Conservation (phyloP, 2,113 vertebrate genomes). For the Callipepla californica region DNA sequence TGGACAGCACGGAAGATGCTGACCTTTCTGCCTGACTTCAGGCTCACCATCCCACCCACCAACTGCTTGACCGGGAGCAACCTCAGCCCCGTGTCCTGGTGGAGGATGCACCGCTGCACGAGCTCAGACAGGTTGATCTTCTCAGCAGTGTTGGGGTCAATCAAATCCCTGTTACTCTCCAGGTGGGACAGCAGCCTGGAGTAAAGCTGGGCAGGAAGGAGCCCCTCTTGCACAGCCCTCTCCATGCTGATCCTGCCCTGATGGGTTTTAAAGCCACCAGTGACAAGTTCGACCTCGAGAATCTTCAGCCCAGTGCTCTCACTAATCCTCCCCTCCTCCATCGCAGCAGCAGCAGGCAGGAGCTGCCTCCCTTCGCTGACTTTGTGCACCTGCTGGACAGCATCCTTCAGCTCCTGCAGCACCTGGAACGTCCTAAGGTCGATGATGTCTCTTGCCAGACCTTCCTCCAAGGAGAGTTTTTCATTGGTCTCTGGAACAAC, state of each 20-base stretch:
- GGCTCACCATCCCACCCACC: conserved; percentile 86
- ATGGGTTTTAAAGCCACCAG: conserved; percentile 79
- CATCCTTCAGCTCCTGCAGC: conserved; percentile 81
- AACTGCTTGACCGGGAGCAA: conserved; percentile 90
- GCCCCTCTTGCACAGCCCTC: conserved; percentile 74
- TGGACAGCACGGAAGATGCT: conserved; percentile 88
- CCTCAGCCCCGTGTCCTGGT: conserved; percentile 83
- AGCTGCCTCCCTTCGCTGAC: conserved; percentile 51
- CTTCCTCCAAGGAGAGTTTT: conserved; percentile 84
- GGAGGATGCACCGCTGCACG: conserved; percentile 79
- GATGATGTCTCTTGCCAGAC: conserved; percentile 82
- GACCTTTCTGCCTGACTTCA: conserved; percentile 87
- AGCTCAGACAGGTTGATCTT: conserved; percentile 84
- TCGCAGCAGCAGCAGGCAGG: conserved; percentile 78
- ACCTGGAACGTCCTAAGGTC: conserved; percentile 75
- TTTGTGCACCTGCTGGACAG: conserved; percentile 74
- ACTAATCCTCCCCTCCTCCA: conserved; percentile 83
- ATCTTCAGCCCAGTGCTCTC: conserved; percentile 87
- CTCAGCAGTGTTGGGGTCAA: conserved; percentile 94
- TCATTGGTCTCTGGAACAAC: conserved; percentile 83
- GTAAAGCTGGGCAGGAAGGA: conserved; percentile 75
- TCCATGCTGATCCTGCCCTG: conserved; percentile 79
- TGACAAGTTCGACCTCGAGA: conserved; percentile 84
- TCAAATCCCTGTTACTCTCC: conserved; percentile 79
- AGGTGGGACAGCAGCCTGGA: conserved; percentile 78